phyloP scores from a whole-genome alignment of 2,113 vertebrate species.

The Catharus fuscescens region DNA sequence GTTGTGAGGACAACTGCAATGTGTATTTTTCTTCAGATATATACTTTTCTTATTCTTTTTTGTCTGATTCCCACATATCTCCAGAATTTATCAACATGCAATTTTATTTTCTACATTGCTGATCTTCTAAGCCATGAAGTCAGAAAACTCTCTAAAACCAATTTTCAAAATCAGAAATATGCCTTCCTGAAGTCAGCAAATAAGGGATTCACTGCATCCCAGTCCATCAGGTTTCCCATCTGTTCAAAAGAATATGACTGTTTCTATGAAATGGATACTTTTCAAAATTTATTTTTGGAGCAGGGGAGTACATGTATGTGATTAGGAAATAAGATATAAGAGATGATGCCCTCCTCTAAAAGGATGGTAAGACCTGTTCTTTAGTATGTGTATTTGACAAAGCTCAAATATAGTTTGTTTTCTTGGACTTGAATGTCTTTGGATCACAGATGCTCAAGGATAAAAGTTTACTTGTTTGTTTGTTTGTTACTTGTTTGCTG shows the following conservation, averaged over 20 bases:
- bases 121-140: not conserved
- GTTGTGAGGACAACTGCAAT: not conserved
- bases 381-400: not conserved
- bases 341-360: not conserved
- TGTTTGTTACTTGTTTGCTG: not conserved
- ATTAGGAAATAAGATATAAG: not conserved
- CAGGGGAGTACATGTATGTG: not conserved
- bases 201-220: not conserved
- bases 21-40: not conserved
- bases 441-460: not conserved
- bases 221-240: not conserved
- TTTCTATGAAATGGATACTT: not conserved
- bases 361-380: not conserved
- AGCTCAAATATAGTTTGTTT: not conserved
- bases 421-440: not conserved
- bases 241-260: not conserved
- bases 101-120: not conserved
- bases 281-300: not conserved
- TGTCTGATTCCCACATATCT: not conserved
- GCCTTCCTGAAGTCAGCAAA: not conserved
- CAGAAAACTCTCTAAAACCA: not conserved
- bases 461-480: not conserved
- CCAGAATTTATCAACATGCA: not conserved
- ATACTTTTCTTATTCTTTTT: not conserved
- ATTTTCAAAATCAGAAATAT: not conserved